Evolutionary conservation across 2,113 vertebrate species (phyloP).

Genomic region (Siniperca knerii): DNA sequence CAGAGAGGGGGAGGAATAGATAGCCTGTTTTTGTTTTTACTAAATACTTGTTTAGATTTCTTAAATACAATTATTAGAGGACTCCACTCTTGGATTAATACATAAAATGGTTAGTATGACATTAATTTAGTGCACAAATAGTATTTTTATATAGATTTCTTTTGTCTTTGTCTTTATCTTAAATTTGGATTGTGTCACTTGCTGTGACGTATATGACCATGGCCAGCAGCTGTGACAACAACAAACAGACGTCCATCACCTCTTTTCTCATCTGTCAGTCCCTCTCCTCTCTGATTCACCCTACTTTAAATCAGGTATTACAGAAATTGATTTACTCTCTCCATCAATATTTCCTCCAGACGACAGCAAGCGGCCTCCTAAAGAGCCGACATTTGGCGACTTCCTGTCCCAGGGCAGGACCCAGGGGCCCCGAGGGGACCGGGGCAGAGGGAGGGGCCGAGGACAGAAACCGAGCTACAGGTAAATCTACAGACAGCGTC

Average conservation of each 20-base stretch:
- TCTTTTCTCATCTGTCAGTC: neutral
- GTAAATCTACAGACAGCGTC: conserved; percentile 63
- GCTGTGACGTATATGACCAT: neutral
- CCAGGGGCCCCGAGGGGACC: conserved; percentile 72
- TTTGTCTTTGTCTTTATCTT: neutral
- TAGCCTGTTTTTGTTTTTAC: neutral
- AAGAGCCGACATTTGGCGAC: conserved; percentile 87
- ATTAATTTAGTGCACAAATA: neutral
- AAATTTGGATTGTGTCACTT: neutral
- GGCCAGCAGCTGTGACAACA: neutral
- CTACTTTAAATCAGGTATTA: neutral
- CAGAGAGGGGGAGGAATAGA: neutral
- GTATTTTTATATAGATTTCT: too few relatives aligned
- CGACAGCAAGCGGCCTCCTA: conserved; percentile 84
- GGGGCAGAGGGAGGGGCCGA: conserved; percentile 68
- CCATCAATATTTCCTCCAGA: conserved; percentile 63
- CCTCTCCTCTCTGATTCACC: neutral
- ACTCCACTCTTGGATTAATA: neutral
- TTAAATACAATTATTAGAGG: neutral
- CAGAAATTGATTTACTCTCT: neutral
- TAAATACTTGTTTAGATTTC: neutral
- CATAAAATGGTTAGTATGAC: neutral
- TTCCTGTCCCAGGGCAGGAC: conserved; percentile 85
- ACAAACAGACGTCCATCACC: neutral
- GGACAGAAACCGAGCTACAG: conserved; percentile 87